These are phyloP conservation scores for Magallana ariakensis DNA, from an alignment of 1,140 invertebrate genomes.

Conservation along the genomic window DNA sequence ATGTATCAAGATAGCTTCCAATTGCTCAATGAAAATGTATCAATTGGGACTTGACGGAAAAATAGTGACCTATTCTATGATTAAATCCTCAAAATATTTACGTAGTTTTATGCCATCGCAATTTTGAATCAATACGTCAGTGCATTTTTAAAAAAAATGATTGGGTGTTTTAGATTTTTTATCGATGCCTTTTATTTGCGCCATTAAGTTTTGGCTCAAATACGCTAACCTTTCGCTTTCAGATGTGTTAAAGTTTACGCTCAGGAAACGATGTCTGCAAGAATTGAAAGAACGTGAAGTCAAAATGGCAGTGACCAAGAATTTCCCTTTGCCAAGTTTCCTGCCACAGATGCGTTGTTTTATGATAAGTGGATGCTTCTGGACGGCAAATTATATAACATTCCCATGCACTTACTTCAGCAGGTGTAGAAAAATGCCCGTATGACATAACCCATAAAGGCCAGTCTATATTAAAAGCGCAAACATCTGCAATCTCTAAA, in stretches of 20 bases:
- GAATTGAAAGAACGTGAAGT: slow-evolving; percentile 25
- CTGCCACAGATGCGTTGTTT: slow-evolving; percentile 30
- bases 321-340: slow-evolving; percentile 24
- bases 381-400: slow-evolving; percentile 39
- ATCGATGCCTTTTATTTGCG: neutral
- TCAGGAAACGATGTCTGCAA: slow-evolving; percentile 2
- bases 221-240: neutral
- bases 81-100: neutral
- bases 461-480: slow-evolving; percentile 32
- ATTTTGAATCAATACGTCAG: neutral
- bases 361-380: slow-evolving; percentile 39
- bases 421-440: slow-evolving; percentile 32
- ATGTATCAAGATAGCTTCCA: neutral
- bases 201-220: slow-evolving; percentile 22
- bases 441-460: slow-evolving; percentile 42
- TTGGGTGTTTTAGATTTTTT: neutral
- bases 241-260: slow-evolving; percentile 9
- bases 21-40: slow-evolving; percentile 9
- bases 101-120: neutral
- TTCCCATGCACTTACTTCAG: slow-evolving; percentile 37
- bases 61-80: neutral
- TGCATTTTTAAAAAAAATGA: neutral
- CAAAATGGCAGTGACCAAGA: slow-evolving; percentile 35
- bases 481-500: slow-evolving; percentile 38
- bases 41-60: neutral